Evolutionary conservation across 2,113 vertebrate genomes (phyloP).

Genomic region (Rhabdornis inornatus): DNA sequence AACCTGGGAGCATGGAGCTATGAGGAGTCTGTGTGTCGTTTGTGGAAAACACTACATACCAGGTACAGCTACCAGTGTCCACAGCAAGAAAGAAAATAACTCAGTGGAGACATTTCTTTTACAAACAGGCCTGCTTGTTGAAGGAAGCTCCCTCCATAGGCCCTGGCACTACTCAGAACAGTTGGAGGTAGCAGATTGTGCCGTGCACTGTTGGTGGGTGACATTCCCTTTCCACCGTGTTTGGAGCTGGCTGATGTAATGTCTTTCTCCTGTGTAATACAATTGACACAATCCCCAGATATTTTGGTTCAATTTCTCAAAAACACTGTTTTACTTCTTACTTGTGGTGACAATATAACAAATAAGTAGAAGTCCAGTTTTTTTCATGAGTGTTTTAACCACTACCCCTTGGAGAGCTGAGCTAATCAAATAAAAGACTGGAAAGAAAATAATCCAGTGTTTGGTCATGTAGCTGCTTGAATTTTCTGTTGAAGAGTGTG

Average conservation of each 20-base stretch:
- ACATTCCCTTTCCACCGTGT: neutral
- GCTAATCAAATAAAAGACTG: neutral
- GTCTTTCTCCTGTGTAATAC: neutral
- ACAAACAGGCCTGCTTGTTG: neutral
- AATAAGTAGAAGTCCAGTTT: neutral
- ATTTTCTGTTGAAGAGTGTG: neutral
- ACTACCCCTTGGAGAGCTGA: neutral
- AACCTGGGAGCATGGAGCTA: neutral
- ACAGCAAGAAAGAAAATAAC: neutral
- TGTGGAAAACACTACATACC: neutral
- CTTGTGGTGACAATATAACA: neutral
- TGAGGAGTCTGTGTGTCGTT: neutral
- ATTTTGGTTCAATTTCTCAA: neutral
- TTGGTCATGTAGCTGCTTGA: neutral
- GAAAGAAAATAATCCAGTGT: conserved; percentile 6
- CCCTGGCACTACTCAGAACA: neutral
- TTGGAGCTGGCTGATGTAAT: neutral
- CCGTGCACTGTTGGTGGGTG: accelerated
- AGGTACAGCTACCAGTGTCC: neutral
- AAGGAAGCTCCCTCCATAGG: neutral
- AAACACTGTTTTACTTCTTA: neutral
- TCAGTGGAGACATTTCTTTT: neutral
- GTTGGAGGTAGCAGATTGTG: neutral
- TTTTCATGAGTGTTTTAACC: neutral
- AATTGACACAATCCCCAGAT: accelerated